Evolutionary conservation across 2,797 vertebrate genomes (phyloP).

Genomic region (Columba guinea): DNA sequence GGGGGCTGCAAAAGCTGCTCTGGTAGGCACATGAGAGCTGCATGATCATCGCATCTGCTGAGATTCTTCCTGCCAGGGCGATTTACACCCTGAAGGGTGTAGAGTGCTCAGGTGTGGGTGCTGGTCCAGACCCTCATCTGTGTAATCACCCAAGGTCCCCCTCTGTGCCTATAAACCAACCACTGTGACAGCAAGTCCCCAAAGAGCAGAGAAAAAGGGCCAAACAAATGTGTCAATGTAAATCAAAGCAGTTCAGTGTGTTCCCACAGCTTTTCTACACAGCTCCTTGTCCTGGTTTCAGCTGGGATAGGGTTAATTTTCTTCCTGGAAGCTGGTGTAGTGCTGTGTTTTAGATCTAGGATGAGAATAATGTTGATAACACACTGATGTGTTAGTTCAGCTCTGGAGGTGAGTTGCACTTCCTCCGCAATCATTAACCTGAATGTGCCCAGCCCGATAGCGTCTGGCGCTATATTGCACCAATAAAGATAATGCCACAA

Average conservation of each 20-base stretch:
- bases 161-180: neutral
- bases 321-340: too few relatives aligned
- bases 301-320: too few relatives aligned
- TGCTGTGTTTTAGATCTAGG: too few relatives aligned
- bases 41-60: neutral
- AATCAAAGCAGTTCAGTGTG: neutral
- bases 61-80: neutral
- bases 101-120: neutral
- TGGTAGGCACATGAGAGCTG: neutral
- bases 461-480: rapidly evolving
- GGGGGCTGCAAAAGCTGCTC: neutral
- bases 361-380: too few relatives aligned
- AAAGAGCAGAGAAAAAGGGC: neutral
- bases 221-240: rapidly evolving
- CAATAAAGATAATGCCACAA: rapidly evolving
- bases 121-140: neutral
- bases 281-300: neutral
- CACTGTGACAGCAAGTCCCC: neutral
- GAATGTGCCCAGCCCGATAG: rapidly evolving
- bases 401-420: rapidly evolving
- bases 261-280: neutral
- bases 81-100: neutral
- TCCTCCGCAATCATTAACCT: neutral
- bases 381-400: too few relatives aligned
- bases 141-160: neutral